Percentiles rank a stretch among this genome's conserved stretches.
Evolutionary conservation across 37 sponge, comb jelly and placozoan species (phyloP).

Genomic region (Crambe crambe): DNA sequence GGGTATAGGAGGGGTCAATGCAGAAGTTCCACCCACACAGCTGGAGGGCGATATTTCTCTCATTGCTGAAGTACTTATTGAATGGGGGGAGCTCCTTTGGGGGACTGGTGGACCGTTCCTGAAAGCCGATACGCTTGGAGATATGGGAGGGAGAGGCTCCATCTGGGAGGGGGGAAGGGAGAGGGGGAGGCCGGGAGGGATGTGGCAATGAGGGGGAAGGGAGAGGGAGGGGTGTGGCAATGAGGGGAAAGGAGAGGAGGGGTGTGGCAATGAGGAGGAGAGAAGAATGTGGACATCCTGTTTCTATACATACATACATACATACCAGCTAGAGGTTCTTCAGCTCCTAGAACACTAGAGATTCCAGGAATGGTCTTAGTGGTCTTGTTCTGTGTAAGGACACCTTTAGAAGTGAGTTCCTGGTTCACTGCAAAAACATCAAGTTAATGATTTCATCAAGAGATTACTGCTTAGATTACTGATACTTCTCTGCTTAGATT

Average conservation of each 20-base stretch:
- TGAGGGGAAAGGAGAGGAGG: background rate
- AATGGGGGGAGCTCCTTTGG: constrained; percentile 27
- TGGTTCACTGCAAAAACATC: constrained; percentile 21
- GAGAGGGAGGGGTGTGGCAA: constrained; percentile 1
- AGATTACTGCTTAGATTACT: background rate
- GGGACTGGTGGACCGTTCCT: constrained; percentile 2
- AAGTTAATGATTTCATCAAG: background rate
- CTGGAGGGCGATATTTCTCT: constrained; percentile 37
- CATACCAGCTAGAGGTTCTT: background rate
- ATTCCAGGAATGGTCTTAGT: constrained; percentile 14
- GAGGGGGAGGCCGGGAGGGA: constrained; percentile 12
- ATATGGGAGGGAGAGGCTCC: background rate
- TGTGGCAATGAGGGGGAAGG: constrained; percentile 11
- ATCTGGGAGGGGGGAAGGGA: constrained; percentile 1
- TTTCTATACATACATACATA: background rate
- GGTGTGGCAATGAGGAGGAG: background rate
- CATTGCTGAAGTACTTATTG: constrained; percentile 15
- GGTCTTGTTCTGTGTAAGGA: constrained; percentile 15
- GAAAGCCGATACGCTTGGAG: constrained; percentile 26
- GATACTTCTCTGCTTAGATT: background rate
- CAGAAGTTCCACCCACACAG: constrained; percentile 81
- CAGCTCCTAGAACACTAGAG: background rate
- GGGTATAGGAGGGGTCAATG: background rate
- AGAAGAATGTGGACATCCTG: background rate
- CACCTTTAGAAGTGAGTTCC: constrained; percentile 14